These are phyloP conservation scores for Centropus unirufus DNA, from an alignment of 2,113 vertebrate genomes.

Conservation along the genomic window DNA sequence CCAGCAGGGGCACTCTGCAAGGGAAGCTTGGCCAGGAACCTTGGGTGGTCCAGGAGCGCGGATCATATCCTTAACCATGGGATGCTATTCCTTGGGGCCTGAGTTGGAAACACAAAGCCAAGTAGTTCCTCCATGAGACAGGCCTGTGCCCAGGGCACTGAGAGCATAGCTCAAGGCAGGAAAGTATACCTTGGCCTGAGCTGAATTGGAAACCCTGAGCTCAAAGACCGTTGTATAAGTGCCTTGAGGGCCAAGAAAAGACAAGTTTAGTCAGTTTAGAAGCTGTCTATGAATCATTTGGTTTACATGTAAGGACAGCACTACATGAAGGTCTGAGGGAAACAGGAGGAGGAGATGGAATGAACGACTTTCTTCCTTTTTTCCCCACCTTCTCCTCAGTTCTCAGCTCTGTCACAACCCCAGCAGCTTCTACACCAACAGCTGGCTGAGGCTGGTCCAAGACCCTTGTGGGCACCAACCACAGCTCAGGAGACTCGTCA, in stretches of 20 bases:
- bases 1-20: background rate
- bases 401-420: background rate
- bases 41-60: rapidly evolving
- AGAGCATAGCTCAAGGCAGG: background rate
- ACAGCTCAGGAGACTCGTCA: background rate
- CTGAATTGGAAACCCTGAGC: background rate
- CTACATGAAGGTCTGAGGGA: rapidly evolving
- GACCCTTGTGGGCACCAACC: too few relatives aligned
- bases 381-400: background rate
- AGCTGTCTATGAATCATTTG: background rate
- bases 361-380: background rate
- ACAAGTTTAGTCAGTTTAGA: background rate
- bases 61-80: rapidly evolving
- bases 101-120: too few relatives aligned
- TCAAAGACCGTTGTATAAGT: rapidly evolving
- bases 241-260: background rate
- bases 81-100: rapidly evolving
- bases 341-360: background rate
- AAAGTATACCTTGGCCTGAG: background rate
- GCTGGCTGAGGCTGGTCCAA: background rate
- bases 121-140: background rate
- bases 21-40: background rate
- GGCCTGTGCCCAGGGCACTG: background rate
- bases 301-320: rapidly evolving
- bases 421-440: background rate